A percentile compares a stretch with the other conserved stretches of the same genome.
Evolutionary conservation across 1,140 invertebrate species (phyloP).

Genomic region (Anoplolepis gracilipes): DNA sequence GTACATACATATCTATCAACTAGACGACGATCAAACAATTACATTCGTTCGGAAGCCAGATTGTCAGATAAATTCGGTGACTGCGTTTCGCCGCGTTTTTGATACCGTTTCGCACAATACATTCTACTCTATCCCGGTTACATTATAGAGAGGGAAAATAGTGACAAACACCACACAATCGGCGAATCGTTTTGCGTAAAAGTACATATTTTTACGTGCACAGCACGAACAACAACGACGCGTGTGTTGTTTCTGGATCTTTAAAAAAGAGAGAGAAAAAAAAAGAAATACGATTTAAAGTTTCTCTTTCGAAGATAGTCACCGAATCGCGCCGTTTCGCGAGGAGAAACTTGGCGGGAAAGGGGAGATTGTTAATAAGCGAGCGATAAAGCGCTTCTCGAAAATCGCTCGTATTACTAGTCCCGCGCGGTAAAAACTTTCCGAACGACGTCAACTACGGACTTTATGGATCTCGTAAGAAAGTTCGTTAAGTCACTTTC

Average conservation of each 20-base stretch:
- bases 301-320: not conserved
- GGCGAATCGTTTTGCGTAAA: not conserved
- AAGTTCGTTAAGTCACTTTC: constrained; percentile 50
- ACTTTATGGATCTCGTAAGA: constrained; percentile 59
- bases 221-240: not conserved
- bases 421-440: constrained; percentile 41
- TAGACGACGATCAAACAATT: constrained; percentile 65
- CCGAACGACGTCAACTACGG: constrained; percentile 37
- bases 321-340: not conserved
- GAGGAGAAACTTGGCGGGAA: not conserved
- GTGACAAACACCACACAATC: not conserved
- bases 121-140: constrained; percentile 17
- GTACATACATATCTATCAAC: constrained; percentile 66
- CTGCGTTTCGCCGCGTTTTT: constrained; percentile 16
- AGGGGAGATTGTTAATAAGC: constrained; percentile 40
- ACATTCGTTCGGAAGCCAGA: constrained; percentile 57
- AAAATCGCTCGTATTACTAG: not conserved
- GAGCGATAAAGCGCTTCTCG: constrained; percentile 43
- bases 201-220: not conserved
- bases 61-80: constrained; percentile 45
- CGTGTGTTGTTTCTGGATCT: not conserved
- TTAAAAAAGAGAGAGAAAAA: not conserved
- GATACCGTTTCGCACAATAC: not conserved
- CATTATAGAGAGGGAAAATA: not conserved
- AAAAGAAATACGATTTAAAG: too few relatives aligned